These are phyloP conservation scores for Alfaro cultratus DNA, from an alignment of 2,797 vertebrate genomes.

Conservation along the genomic window DNA sequence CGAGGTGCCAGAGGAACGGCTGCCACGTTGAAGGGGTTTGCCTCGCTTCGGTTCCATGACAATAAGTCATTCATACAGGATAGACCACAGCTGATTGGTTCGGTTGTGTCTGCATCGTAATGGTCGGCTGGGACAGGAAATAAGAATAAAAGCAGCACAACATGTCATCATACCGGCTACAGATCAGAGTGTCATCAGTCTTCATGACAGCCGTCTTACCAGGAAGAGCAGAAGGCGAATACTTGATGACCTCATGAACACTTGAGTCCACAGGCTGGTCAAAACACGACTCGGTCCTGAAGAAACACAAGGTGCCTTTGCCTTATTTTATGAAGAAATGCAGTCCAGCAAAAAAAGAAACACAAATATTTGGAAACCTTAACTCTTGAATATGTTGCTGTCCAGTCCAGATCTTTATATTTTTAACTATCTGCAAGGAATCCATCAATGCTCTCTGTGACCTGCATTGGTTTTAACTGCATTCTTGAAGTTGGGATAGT, in stretches of 20 bases:
- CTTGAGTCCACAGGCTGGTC: conserved; percentile 62
- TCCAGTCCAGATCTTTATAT: background rate
- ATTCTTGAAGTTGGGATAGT: background rate
- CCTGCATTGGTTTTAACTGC: background rate
- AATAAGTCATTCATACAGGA: conserved; percentile 86
- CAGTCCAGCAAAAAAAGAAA: background rate
- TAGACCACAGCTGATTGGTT: conserved; percentile 88
- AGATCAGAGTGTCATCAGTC: background rate
- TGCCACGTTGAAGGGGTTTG: conserved; percentile 86
- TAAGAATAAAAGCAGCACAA: background rate
- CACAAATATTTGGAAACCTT: background rate
- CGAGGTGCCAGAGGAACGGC: conserved; percentile 76
- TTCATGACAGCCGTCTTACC: conserved; percentile 46
- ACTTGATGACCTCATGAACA: conserved; percentile 69
- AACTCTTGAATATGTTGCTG: background rate
- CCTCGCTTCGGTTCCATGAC: conserved; percentile 81
- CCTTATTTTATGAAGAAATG: background rate
- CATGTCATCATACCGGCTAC: background rate
- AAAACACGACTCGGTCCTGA: conserved; percentile 73
- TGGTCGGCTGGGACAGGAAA: conserved; percentile 77
- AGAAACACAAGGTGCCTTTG: background rate
- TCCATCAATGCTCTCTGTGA: background rate
- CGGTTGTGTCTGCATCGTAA: conserved; percentile 86
- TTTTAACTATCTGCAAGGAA: background rate
- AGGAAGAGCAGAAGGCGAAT: conserved; percentile 54